These are phyloP conservation scores for Taurulus bubalis DNA, from an alignment of 2,113 vertebrate species.

Conservation along the genomic window DNA sequence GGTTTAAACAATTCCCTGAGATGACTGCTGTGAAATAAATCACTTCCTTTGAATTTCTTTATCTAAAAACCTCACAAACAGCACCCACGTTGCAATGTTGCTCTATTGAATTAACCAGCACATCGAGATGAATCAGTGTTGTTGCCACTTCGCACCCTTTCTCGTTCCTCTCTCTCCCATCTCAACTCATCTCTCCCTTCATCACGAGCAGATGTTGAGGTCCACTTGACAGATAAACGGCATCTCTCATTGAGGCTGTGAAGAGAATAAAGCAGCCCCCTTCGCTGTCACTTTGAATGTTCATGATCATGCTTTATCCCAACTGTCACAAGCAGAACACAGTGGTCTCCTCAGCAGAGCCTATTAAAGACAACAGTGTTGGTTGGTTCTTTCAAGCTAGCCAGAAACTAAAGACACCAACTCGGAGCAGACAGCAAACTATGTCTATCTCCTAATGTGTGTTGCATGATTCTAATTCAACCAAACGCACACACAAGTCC, in stretches of 20 bases:
- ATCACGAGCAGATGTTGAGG: constrained; percentile 74
- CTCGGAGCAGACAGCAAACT: background rate
- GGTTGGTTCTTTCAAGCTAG: background rate
- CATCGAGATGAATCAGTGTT: constrained; percentile 51
- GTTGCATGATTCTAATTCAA: background rate
- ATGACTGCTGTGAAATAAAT: constrained; percentile 36
- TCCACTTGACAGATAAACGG: constrained; percentile 73
- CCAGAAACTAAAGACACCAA: constrained; percentile 6
- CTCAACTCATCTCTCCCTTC: constrained; percentile 59
- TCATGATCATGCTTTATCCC: constrained; percentile 56
- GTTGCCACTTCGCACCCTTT: constrained; percentile 39
- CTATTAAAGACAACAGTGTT: constrained; percentile 36
- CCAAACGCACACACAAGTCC: background rate
- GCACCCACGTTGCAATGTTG: background rate
- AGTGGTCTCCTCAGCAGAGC: constrained; percentile 37
- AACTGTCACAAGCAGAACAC: constrained; percentile 47
- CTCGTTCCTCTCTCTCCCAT: constrained; percentile 30
- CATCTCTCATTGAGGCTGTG: constrained; percentile 53
- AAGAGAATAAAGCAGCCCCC: constrained; percentile 61
- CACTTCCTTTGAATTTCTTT: constrained; percentile 37
- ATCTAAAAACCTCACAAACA: constrained; percentile 36
- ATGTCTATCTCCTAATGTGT: constrained; percentile 1
- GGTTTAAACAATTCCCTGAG: constrained; percentile 6
- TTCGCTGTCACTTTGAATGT: constrained; percentile 66
- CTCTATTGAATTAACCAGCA: constrained; percentile 43